Evolutionary conservation across 2,113 vertebrate species (phyloP), one percentile per base, ranked within the genome.

Genomic region (Bujurquina vittata): DNA sequence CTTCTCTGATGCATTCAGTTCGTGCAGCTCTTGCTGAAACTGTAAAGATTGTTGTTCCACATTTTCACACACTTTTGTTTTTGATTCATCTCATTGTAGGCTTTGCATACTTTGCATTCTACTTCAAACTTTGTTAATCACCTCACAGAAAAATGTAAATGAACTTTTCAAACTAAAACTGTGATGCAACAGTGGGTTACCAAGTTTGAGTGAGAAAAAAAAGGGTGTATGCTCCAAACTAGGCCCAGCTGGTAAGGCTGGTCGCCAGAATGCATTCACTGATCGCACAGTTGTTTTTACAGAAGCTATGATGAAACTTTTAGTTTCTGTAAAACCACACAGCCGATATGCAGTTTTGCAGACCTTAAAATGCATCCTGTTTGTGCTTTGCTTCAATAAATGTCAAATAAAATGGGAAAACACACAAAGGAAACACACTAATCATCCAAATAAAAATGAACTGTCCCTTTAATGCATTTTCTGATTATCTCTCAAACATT

Each of bases 191-290:
- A 29, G 17, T 75, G 23, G 17, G 37, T 76, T 10, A 31, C 37
- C 6, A 18, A n/a, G 23, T 77, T 77, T 49, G 33, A 60, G 22
- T 23, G 6, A 59, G 10, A 40, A 12, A 58, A 67, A 46, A 80
- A 33, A 37, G 33, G 7, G 20, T 14, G 33, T 63, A 11, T 43
- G n/a, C 11, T 67, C 20, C 18, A 84, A 84, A 89, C 69, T 26
- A 81, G 31, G 15, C 26, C 61, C 85, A 86, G 86, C 73, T 88
- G 84, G 72, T 75, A 57, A 46, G 57, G 17, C 52, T 15, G 7
- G 46, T 10, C 0, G 55, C 63, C 69, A 75, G 57, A 61, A 67
- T 78, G 78, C 40, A 61, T 72, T 65, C 67, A n/a, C 29, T 63
- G 55, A 1, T 40, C 43, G 54, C 37, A 73, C 76, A 80, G 62